phyloP scores from a whole-genome alignment of 2,113 vertebrate genomes.

The Pachyramphus minor region DNA sequence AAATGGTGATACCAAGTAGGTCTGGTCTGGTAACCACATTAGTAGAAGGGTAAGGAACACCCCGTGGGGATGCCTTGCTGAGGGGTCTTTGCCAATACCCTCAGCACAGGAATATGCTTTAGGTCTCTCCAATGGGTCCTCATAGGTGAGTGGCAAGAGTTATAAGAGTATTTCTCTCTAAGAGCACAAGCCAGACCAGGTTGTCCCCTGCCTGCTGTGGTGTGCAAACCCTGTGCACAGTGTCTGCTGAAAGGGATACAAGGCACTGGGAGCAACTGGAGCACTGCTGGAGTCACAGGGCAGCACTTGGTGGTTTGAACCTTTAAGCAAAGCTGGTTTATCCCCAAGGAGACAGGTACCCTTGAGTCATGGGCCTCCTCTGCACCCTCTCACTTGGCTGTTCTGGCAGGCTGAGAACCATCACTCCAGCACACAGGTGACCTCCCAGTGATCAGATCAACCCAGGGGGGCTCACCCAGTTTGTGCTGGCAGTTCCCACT shows the following conservation, averaged over 20 bases:
- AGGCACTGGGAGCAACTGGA: not conserved
- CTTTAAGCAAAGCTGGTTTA: not conserved
- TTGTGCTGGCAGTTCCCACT: accelerated
- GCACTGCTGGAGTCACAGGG: accelerated
- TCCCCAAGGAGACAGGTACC: not conserved
- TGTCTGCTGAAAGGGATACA: not conserved
- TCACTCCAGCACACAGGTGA: not conserved
- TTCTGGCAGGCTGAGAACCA: not conserved
- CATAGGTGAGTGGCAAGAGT: not conserved
- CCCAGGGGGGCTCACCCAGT: accelerated
- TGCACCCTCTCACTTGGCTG: not conserved
- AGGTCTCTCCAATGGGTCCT: not conserved
- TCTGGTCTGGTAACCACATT: not conserved
- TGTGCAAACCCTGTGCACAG: accelerated
- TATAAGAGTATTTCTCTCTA: not conserved
- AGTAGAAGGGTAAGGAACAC: not conserved
- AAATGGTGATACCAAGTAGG: not conserved
- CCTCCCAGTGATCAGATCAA: accelerated
- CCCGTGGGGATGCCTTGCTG: not conserved
- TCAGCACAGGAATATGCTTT: not conserved
- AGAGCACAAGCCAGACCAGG: not conserved
- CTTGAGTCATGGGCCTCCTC: accelerated
- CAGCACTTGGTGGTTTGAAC: accelerated
- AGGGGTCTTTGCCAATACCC: not conserved
- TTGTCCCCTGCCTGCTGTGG: not conserved